phyloP scores from a whole-genome alignment of 2,797 vertebrate species.

The Parauchenoglanis punctatus region DNA sequence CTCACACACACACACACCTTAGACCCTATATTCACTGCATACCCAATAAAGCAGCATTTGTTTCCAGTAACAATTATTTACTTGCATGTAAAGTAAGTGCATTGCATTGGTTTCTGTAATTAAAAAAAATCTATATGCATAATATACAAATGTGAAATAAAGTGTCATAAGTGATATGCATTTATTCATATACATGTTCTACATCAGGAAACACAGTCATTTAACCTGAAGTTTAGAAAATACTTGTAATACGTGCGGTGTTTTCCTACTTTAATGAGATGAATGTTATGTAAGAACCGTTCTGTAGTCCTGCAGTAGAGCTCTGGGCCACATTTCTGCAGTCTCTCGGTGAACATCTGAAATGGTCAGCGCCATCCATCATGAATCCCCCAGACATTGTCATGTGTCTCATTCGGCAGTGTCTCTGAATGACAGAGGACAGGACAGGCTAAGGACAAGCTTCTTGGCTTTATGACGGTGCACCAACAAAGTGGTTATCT shows the following conservation, averaged over 20 bases:
- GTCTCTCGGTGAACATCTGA: neutral
- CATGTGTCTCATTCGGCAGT: neutral
- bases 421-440: constrained; percentile 13
- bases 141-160: neutral
- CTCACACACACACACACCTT: too few species aligned
- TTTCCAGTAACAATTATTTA: too few species aligned
- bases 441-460: constrained; percentile 22
- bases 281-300: neutral
- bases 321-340: neutral
- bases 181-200: neutral
- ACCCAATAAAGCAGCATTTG: too few species aligned
- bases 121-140: neutral
- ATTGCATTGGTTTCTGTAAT: neutral
- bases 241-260: neutral
- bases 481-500: neutral
- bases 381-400: neutral
- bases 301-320: neutral
- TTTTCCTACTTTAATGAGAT: neutral
- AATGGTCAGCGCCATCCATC: neutral
- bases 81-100: too few species aligned
- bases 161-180: neutral
- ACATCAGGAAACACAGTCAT: neutral
- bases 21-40: too few species aligned
- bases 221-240: neutral
- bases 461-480: neutral